Evolutionary conservation across 2,797 vertebrate genomes (phyloP), one percentile per base, ranked within the genome.

Genomic region (Avahi laniger): DNA sequence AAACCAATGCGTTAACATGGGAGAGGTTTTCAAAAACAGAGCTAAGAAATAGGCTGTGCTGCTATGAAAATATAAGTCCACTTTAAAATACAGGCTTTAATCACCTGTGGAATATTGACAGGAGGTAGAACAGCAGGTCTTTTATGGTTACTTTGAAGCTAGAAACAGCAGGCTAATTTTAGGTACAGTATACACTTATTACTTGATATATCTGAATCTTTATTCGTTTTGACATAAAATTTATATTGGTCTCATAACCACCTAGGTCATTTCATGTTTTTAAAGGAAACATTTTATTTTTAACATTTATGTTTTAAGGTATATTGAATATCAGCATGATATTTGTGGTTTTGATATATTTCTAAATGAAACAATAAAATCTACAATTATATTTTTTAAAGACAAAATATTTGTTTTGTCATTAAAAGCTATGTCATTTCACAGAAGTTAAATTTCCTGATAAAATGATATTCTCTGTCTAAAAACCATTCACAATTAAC

Each of bases 311-410:
- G 12, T 93, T 85, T 94, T 75, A 52, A 59, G 57, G 9, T 94
- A 24, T 10, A 5, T 63, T 79, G n/a, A 83, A 33, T 12, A 76
- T 50, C 33, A 63, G 22, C 24, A 70, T 11, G 14, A 30, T 83
- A 24, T 83, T 78, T 88, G 18, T 91, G 17, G 0, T 78, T 93
- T 93, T 93, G 22, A 33, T 75, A 22, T 85, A 69, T n/a, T 90
- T 89, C 54, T 69, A 75, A 91, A 88, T 91, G 70, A 78, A 97
- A 33, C 11, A 89, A 1, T 67, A 67, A 57, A 70, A 30, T 52
- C 12, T 69, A 52, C n/a, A 92, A 38, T 93, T 94, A 72, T 3
- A 48, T 89, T 82, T 89, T 96, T 85, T n/a, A 89, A 75, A 33
- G 38, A 75, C 11, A 48, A 84, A 89, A 61, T 50, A 52, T 91